phyloP scores from a whole-genome alignment of 30 jellyfish, hydroid and myxozoan species.

The Sanderia malayensis region DNA sequence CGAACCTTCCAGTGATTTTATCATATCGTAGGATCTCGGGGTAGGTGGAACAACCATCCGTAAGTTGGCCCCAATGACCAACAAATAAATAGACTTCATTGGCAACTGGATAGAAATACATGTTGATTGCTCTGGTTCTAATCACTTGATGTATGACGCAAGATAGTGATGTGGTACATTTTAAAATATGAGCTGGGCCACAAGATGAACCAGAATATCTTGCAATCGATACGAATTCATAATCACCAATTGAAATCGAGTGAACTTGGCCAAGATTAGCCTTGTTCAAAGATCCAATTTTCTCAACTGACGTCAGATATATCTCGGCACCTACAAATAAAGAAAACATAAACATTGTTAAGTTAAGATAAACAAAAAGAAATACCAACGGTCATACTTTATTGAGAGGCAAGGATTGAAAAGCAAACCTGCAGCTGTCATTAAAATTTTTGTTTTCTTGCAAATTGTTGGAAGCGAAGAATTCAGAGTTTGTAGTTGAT shows the following conservation, averaged over 20 bases:
- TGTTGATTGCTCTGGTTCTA: conserved; percentile 37
- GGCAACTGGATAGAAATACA: conserved; percentile 44
- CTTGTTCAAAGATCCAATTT: background rate
- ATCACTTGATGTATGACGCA: conserved; percentile 42
- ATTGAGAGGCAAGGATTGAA: background rate
- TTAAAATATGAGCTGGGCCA: conserved; percentile 72
- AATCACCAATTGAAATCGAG: conserved; percentile 27
- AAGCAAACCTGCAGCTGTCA: conserved; percentile 38
- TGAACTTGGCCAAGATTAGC: conserved; percentile 54
- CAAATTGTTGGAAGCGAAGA: conserved; percentile 23
- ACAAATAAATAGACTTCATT: conserved; percentile 40
- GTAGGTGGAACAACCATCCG: conserved; percentile 32
- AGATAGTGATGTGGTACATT: conserved; percentile 35
- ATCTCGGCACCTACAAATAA: conserved; percentile 28
- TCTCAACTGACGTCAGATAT: conserved; percentile 49
- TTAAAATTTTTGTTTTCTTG: conserved; percentile 19
- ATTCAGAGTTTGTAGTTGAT: conserved; percentile 2
- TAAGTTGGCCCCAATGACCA: conserved; percentile 24
- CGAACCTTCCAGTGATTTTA: background rate
- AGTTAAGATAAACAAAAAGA: background rate
- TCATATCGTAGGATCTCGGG: conserved; percentile 44
- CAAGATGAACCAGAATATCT: conserved; percentile 65
- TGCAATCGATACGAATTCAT: conserved; percentile 62
- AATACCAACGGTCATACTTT: background rate
- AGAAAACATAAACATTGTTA: background rate